Base-by-base conservation (phyloP, 2,888 invertebrate species). In the Ischnus inquisitorius region DNA sequence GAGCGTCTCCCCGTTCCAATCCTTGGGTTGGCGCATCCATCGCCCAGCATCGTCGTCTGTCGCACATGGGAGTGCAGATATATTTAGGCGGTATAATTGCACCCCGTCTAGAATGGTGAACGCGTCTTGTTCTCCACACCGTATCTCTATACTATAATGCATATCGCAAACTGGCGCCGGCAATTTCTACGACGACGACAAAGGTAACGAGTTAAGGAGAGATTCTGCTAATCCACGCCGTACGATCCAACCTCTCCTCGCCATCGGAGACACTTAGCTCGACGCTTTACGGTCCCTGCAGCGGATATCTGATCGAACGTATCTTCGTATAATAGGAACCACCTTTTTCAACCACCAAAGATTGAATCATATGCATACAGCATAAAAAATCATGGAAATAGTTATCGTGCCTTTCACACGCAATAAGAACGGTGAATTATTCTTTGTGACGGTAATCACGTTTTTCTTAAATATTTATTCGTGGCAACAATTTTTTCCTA, bases 21-120 rank as follows among this genome's bases (percentile, higher is more conserved):
- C 39, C 34, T 19, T 64, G 16, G 34, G 60, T 22, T 34, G 34
- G 46, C 43, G 34, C 25, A 60, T 22, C 68, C 68, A 46, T 78
- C 46, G 84, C 83, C 85, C 87, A 88, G 87, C 88, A 86, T 72
- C 57, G 25, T 54, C 46, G 51, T 64, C 41, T 46, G 57, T 72
- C 54, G 57, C 57, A 68, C 68, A 57, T 68, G 68, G 62, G 10
- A 39, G 68, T 34, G 34, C 41, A 64, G 83, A 79, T 83, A 79
- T 83, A 83, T 83, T 83, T 83, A 75, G 83, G 69, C 64, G 64
- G 54, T 68, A 79, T 79, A 83, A 83, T 75, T 83, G 69, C 64
- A 57, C 43, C 34, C 28, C 43, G 79, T 74, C 79, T 65, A 48
- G 69, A 75, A 79, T 79, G 75, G 34, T 68, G 68, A 79, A 75